phyloP scores from a whole-genome alignment of 2,113 vertebrate genomes.

The Sylvietta virens region DNA sequence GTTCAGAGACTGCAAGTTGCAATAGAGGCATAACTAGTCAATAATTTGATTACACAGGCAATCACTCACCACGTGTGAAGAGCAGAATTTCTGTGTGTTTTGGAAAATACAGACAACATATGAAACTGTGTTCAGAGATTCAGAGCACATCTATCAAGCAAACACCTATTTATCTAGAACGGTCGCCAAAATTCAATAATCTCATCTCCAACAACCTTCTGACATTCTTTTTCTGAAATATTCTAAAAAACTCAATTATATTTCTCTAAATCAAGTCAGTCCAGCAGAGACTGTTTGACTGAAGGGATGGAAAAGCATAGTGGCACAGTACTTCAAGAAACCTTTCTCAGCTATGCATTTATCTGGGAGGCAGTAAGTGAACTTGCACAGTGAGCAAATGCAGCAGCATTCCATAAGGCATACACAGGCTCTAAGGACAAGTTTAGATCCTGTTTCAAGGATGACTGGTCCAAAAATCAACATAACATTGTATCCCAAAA shows the following conservation, averaged over 20 bases:
- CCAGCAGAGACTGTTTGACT: not conserved
- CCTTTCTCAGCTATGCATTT: not conserved
- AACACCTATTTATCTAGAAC: not conserved
- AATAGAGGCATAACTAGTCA: not conserved
- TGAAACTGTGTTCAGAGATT: not conserved
- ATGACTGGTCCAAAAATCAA: not conserved
- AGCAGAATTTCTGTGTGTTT: not conserved
- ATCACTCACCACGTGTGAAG: accelerated
- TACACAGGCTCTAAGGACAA: not conserved
- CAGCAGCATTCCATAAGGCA: not conserved
- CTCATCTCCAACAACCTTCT: not conserved
- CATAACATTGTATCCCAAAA: not conserved
- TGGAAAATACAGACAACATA: not conserved
- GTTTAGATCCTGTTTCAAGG: not conserved
- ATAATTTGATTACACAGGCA: not conserved
- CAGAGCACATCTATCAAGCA: not conserved
- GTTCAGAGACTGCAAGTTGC: not conserved
- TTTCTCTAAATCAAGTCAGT: not conserved
- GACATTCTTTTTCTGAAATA: not conserved
- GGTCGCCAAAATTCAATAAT: not conserved
- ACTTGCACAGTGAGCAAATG: not conserved
- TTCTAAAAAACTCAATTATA: not conserved
- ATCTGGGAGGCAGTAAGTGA: not conserved
- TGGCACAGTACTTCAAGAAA: not conserved
- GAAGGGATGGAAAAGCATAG: not conserved